Evolutionary conservation across 1,140 invertebrate genomes (phyloP).

Genomic region (Dreissena polymorpha): DNA sequence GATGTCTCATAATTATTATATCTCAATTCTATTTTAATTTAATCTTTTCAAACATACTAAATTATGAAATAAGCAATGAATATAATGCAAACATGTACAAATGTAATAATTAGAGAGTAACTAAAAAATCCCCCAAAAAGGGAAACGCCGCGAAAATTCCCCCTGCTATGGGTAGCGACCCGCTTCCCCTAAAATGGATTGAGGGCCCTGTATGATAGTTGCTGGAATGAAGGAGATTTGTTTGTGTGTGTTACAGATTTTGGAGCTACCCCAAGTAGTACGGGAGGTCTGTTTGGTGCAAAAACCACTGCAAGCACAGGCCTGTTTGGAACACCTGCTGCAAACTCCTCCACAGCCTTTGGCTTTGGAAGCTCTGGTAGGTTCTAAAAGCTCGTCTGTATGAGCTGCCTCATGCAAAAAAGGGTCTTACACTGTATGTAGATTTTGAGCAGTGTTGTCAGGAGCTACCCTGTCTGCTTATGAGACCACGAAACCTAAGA

Average conservation of each 20-base stretch:
- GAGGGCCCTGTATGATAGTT: too few relatives aligned
- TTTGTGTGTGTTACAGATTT: slow-evolving; percentile 34
- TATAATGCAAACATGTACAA: too few relatives aligned
- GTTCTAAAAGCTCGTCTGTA: neutral
- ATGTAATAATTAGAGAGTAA: too few relatives aligned
- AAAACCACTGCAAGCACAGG: slow-evolving; percentile 53
- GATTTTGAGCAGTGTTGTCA: neutral
- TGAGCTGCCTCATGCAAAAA: neutral
- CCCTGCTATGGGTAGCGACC: neutral
- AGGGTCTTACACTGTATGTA: too few relatives aligned
- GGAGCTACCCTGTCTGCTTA: neutral
- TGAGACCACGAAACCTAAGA: neutral
- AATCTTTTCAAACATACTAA: too few relatives aligned
- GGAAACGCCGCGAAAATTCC: too few relatives aligned
- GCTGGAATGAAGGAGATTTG: neutral
- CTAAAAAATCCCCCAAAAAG: too few relatives aligned
- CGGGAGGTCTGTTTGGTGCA: slow-evolving; percentile 51
- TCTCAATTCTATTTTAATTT: too few relatives aligned
- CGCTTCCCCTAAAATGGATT: too few relatives aligned
- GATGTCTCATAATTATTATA: too few relatives aligned
- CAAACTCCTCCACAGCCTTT: slow-evolving; percentile 63
- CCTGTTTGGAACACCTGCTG: slow-evolving; percentile 63
- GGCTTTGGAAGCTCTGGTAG: slow-evolving; percentile 65
- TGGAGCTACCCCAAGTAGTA: slow-evolving; percentile 39
- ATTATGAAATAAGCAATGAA: too few relatives aligned